Evolutionary conservation across 2,113 vertebrate genomes (phyloP), one percentile per base, ranked within the genome.

Genomic region (Podarcis cretensis): DNA sequence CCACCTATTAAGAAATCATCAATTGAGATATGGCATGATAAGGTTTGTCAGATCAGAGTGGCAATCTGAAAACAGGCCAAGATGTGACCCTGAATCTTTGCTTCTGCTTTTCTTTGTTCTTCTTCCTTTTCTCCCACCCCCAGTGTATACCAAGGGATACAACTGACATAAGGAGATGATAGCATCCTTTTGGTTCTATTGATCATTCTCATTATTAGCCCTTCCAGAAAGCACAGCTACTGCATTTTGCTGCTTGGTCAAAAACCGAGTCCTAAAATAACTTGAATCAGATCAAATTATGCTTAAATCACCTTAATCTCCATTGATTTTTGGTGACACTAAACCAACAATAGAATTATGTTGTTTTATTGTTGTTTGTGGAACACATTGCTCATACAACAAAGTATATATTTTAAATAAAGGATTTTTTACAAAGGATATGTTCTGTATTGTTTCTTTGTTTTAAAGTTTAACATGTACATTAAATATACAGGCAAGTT

Each of bases 361-460:
- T n/a, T 84, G 20, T 57, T 69, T 10, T 83, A 13, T 23, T 73
- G 25, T 23, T 4, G 69, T 84, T 73, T 84, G 83, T 57, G 30
- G 35, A 57, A 1, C 69, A 54, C 18, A 57, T 14, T n/a, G 43
- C 10, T 84, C 3, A 73, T 57, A 54, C 48, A 54, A 54, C 48
- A 54, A 54, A 54, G 10, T 54, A 54, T 54, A 10, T 12, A 54
- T 54, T 54, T 54, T 54, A 23, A 20, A 81, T 35, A 91, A 93
- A 90, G n/a, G 18, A 27, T 3, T 93, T 93, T 85, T 78, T 93
- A 54, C 77, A 84, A 87, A 66, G 88, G 9, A 23, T 82, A n/a
- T 43, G 27, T 16, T 35, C 37, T 69, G 20, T 83, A 54, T 71
- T n/a, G 20, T 66, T 71, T 71, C 9, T 71, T 83, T 83, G 66